Percentiles rank a stretch among this genome's conserved stretches.
Conservation (phyloP, 2,797 vertebrate genomes). For the Oreortyx pictus region DNA sequence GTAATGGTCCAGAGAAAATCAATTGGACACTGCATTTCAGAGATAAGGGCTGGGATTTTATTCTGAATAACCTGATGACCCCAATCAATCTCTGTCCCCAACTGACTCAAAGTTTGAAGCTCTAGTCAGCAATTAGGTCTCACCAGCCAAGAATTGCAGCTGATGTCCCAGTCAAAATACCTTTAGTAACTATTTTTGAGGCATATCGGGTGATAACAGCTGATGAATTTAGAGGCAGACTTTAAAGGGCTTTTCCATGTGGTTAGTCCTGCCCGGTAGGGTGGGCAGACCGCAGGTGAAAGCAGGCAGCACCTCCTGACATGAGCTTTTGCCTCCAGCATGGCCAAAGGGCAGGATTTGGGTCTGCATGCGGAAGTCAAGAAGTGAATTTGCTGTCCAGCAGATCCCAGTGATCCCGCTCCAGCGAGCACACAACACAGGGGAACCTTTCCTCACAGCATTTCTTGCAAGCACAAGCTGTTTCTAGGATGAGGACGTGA, state of each 20-base stretch:
- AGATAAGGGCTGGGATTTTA: conserved; percentile 87
- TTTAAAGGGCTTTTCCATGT: neutral
- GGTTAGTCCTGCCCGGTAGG: neutral
- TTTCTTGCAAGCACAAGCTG: neutral
- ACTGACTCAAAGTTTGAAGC: conserved; percentile 80
- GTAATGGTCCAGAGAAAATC: conserved; percentile 93
- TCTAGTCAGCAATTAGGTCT: conserved; percentile 82
- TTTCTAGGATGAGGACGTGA: neutral
- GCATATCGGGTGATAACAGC: conserved; percentile 22
- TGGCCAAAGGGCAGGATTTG: neutral
- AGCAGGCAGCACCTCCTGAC: neutral
- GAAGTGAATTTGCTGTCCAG: neutral
- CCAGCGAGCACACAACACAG: neutral
- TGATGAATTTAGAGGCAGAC: conserved; percentile 8
- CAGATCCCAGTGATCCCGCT: neutral
- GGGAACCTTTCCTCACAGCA: neutral
- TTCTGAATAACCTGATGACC: conserved; percentile 86
- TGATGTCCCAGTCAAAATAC: conserved; percentile 87
- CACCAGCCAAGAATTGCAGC: conserved; percentile 83
- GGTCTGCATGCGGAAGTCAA: neutral
- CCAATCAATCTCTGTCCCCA: conserved; percentile 92
- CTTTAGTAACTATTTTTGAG: conserved; percentile 78
- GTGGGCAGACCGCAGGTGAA: neutral
- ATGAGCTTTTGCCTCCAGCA: neutral
- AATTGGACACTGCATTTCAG: conserved; percentile 87